Conservation (phyloP, 2,113 vertebrate genomes). For the Pedetes capensis region DNA sequence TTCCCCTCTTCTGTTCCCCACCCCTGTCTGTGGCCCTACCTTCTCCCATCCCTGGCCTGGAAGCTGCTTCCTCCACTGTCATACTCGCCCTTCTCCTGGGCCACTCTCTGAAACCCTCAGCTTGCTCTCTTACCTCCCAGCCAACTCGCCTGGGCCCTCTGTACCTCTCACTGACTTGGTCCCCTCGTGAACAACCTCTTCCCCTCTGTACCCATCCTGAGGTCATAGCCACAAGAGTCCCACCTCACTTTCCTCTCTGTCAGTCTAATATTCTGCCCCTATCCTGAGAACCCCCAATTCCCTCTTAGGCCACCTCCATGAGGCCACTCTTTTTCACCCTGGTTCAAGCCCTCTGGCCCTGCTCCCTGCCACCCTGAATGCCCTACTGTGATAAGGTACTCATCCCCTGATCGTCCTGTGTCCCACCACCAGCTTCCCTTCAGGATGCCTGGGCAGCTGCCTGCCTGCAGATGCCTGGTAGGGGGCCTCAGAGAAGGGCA, state of each 20-base stretch:
- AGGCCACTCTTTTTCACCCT: background rate
- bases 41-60: background rate
- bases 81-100: background rate
- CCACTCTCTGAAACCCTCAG: background rate
- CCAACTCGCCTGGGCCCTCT: background rate
- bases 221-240: background rate
- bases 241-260: background rate
- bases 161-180: background rate
- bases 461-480: background rate
- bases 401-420: background rate
- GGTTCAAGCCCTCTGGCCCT: background rate
- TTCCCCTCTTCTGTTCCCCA: background rate
- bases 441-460: background rate
- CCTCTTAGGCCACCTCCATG: background rate
- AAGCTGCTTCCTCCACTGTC: background rate
- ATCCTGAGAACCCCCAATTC: background rate
- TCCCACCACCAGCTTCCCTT: background rate
- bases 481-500: background rate
- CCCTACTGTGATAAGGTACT: background rate
- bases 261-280: background rate
- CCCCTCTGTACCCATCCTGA: background rate
- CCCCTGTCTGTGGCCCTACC: background rate
- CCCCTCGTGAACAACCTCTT: background rate
- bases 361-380: background rate
- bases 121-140: background rate